Evolutionary conservation across 2,888 invertebrate species (phyloP), one percentile per base, ranked within the genome.

Genomic region (Tethea ocularis): DNA sequence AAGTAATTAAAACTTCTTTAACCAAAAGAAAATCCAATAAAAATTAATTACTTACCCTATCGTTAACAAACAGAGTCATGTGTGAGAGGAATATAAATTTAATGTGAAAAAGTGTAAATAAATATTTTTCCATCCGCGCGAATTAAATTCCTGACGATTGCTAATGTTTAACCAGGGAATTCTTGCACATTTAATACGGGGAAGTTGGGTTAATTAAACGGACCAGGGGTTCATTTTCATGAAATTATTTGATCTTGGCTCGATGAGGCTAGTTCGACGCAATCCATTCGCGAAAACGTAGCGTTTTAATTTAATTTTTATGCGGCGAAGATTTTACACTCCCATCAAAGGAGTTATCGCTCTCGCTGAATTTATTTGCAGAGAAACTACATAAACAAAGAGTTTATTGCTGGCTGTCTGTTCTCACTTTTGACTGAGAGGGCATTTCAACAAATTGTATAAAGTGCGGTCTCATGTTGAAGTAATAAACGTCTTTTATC

Each of bases 191-290:
- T 87, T 83, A 86, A 86, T 83, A 80, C 84, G 87, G 83, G 89
- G 87, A 86, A 86, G 83, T 84, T 67, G 87, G 87, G 91, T 91
- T 92, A 91, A 93, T 91, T 92, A 91, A 93, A 92, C 89, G 88
- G 86, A 83, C 84, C 77, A 77, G 74, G 87, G 87, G 85, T 89
- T 88, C 86, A 89, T 89, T 93, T 91, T 90, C 88, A 84, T 88
- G 87, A 87, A 91, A 92, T 91, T 89, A 91, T 91, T 91, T 89
- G 91, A 90, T 89, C 86, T 87, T 83, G 73, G 81, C 75, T 82
- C 83, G 82, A 77, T 80, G 75, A 83, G 79, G 73, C 83, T 81
- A 80, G 87, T 84, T 84, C 80, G 72, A 75, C 70, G 80, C 85
- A 75, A 87, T 87, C 86, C 87, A 81, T 86, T 83, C 77, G 71